phyloP scores from a whole-genome alignment of 1,140 invertebrate genomes.

The Conus betulinus region DNA sequence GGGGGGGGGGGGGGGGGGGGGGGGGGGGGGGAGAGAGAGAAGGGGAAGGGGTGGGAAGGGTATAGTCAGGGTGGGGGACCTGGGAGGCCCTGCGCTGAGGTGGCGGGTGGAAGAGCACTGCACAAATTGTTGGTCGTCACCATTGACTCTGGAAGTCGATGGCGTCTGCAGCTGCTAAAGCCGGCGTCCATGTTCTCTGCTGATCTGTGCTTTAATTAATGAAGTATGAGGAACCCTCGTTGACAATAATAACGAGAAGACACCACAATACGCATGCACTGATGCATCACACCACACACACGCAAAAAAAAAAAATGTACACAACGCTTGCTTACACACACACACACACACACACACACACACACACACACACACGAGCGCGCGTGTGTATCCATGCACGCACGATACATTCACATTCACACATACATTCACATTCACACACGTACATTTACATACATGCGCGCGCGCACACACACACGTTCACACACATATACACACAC shows the following conservation, averaged over 20 bases:
- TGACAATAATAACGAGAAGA: not conserved
- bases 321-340: not conserved
- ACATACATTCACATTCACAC: too few species aligned
- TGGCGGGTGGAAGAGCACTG: not conserved
- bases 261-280: not conserved
- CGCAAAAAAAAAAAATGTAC: not conserved
- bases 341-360: not conserved
- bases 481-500: too few species aligned
- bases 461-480: too few species aligned
- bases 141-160: too few species aligned
- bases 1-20: too few species aligned
- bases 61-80: too few species aligned
- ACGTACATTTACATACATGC: not conserved
- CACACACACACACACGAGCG: too few species aligned
- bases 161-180: not conserved
- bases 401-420: not conserved
- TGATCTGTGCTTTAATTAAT: not conserved
- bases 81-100: not conserved
- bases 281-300: too few species aligned
- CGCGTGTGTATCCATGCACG: not conserved
- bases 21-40: too few species aligned
- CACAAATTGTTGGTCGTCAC: not conserved
- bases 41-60: too few species aligned
- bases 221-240: not conserved
- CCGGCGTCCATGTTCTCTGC: not conserved